Evolutionary conservation across 2,888 invertebrate genomes (phyloP).

Genomic region (Xylophagus ater): DNA sequence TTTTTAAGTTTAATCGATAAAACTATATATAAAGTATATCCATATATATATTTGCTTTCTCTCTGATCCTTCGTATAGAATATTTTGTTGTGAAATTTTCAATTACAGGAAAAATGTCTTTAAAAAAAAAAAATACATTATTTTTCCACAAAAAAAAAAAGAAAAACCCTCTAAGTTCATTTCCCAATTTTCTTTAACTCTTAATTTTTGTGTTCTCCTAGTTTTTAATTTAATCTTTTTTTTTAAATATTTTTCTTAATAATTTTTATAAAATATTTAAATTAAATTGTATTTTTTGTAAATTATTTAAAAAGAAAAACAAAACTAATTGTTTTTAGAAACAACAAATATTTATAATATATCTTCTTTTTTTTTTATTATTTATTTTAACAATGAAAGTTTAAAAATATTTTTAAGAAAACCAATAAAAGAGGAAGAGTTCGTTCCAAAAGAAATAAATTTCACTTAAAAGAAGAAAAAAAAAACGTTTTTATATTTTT

Average conservation of each 20-base stretch:
- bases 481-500: too few relatives aligned
- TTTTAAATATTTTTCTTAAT: neutral
- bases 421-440: constrained; percentile 5
- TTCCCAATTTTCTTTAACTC: neutral
- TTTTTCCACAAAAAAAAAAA: neutral
- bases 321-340: too few relatives aligned
- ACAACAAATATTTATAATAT: too few relatives aligned
- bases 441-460: constrained; percentile 7
- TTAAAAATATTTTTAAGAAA: too few relatives aligned
- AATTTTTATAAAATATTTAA: constrained; percentile 3
- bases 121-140: neutral
- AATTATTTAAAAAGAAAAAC: constrained; percentile 4
- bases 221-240: too few relatives aligned
- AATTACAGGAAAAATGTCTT: constrained; percentile 10
- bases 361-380: too few relatives aligned
- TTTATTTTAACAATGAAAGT: too few relatives aligned
- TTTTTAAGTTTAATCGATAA: constrained; percentile 4
- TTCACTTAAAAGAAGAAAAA: too few relatives aligned
- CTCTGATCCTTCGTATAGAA: constrained; percentile 17
- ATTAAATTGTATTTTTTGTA: constrained; percentile 5
- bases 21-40: neutral
- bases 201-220: too few relatives aligned
- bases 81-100: constrained; percentile 10
- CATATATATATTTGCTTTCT: constrained; percentile 15
- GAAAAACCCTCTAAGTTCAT: neutral